These are phyloP conservation scores for Aleadryas rufinucha DNA, from an alignment of 2,113 vertebrate genomes.

Conservation along the genomic window DNA sequence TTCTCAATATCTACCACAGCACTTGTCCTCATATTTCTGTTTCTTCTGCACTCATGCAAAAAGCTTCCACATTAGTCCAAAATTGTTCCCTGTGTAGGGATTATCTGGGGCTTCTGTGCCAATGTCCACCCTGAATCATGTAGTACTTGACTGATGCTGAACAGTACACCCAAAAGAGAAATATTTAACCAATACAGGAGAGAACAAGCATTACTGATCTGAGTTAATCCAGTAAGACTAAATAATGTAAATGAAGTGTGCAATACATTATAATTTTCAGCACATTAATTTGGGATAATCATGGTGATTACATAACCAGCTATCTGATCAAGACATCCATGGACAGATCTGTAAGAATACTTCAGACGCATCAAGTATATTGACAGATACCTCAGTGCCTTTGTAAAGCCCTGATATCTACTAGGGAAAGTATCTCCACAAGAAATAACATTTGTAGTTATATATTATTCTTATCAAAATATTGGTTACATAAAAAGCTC, in stretches of 20 bases:
- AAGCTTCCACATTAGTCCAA: background rate
- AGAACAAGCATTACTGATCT: background rate
- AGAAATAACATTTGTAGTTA: background rate
- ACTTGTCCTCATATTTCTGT: background rate
- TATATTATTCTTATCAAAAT: background rate
- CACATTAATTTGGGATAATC: slow-evolving; percentile 12
- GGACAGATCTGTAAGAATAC: background rate
- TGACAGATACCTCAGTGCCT: background rate
- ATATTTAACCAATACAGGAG: background rate
- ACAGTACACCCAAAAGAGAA: background rate
- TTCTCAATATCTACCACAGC: background rate
- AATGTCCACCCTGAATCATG: background rate
- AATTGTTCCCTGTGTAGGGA: background rate
- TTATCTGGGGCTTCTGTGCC: background rate
- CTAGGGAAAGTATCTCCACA: background rate
- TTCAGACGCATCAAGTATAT: background rate
- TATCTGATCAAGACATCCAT: background rate
- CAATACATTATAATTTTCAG: background rate
- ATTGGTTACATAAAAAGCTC: background rate
- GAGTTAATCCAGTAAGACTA: background rate
- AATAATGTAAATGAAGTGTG: slow-evolving; percentile 12
- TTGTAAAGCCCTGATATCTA: background rate
- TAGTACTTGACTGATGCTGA: background rate
- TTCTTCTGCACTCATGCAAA: background rate
- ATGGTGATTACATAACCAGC: background rate